phyloP scores from a whole-genome alignment of 2,888 invertebrate genomes.

The Acronicta alni region DNA sequence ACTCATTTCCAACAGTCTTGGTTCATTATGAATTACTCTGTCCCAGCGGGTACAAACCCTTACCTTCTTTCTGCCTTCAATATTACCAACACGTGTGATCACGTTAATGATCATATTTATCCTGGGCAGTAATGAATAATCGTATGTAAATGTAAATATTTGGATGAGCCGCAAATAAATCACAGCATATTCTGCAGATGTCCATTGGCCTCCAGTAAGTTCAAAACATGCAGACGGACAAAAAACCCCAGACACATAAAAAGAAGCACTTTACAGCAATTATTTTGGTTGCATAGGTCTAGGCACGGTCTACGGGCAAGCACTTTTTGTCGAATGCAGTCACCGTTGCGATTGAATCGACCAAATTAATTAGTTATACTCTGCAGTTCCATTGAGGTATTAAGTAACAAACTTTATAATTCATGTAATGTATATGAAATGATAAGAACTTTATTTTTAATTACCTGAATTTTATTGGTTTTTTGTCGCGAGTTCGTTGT shows the following conservation, averaged over 20 bases:
- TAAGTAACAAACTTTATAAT: neutral
- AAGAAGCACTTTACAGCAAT: conserved; percentile 59
- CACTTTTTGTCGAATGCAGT: conserved; percentile 52
- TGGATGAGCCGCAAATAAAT: conserved; percentile 27
- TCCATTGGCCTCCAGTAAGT: conserved; percentile 53
- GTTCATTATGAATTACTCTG: too few relatives aligned
- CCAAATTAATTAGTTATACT: conserved; percentile 47
- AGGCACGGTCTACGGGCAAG: conserved; percentile 13
- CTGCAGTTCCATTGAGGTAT: conserved; percentile 22
- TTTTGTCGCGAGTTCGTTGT: too few relatives aligned
- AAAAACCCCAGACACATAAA: conserved; percentile 71
- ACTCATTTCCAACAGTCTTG: too few relatives aligned
- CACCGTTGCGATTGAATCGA: conserved; percentile 26
- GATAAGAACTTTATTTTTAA: too few relatives aligned
- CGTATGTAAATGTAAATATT: conserved; percentile 9
- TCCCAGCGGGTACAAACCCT: too few relatives aligned
- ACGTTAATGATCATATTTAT: too few relatives aligned
- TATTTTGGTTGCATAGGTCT: conserved; percentile 51
- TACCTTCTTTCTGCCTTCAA: neutral
- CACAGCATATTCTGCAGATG: conserved; percentile 49
- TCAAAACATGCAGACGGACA: conserved; percentile 60
- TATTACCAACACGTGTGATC: too few relatives aligned
- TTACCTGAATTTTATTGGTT: too few relatives aligned
- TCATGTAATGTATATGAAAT: too few relatives aligned
- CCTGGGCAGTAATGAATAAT: too few relatives aligned